phyloP scores from a whole-genome alignment of 2,888 invertebrate genomes.

The Schizaphis graminum region DNA sequence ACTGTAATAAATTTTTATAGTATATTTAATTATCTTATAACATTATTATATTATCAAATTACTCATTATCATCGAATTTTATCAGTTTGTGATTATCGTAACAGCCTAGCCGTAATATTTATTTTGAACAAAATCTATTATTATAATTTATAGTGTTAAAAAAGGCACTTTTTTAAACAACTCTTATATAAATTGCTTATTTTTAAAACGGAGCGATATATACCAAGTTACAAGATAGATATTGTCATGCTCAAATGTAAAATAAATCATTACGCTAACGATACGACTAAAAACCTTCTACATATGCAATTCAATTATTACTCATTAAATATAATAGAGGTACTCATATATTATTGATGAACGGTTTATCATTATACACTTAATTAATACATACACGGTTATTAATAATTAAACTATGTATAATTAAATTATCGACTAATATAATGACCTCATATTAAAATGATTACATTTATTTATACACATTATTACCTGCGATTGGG shows the following conservation, averaged over 20 bases:
- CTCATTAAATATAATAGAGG: neutral
- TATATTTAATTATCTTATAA: neutral
- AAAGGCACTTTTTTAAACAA: neutral
- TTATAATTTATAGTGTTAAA: neutral
- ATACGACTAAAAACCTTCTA: neutral
- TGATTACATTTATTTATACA: neutral
- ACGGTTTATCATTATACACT: neutral
- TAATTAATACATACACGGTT: neutral
- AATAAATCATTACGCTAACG: neutral
- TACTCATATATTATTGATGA: neutral
- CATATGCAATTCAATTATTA: neutral
- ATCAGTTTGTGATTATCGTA: neutral
- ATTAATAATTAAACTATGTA: neutral
- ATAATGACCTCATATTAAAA: neutral
- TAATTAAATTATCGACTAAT: neutral
- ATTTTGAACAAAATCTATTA: neutral
- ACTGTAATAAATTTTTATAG: neutral
- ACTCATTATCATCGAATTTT: neutral
- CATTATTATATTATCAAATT: neutral
- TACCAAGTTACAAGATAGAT: neutral
- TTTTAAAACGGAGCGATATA: neutral
- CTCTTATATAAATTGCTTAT: neutral
- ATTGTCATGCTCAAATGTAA: neutral
- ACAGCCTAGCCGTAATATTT: neutral
- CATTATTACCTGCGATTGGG: neutral